Evolutionary conservation across 1,140 invertebrate species (phyloP), one percentile per base, ranked within the genome.

Genomic region (Scylla paramamosain): DNA sequence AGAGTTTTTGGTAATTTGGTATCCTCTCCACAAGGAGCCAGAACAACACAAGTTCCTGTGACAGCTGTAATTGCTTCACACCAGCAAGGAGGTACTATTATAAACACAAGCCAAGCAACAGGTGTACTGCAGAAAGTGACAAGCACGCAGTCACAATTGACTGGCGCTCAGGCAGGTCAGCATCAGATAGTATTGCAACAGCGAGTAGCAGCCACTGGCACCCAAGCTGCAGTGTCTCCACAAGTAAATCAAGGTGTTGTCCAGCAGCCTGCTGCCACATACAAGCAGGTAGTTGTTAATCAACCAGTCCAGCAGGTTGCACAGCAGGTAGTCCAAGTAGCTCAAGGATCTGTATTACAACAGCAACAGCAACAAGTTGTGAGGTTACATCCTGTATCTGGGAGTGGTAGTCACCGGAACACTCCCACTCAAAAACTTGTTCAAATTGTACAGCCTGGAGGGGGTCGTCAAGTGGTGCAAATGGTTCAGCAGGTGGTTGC

Each of bases 291-390:
- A 28, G 89, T 94, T 77, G 77, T 94, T 4, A 94, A 82, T 84
- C 93, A 94, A 39, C 59, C 87, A 45, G 59, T 89, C 32, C 93
- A 94, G 28, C 93, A 94, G 39, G 93, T 59, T 31, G 59, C 88
- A 29, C 89, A 91, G 29, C 93, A 94, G 32, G 88, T 94, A 59
- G 93, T 94, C 29, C 59, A 77, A 83, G 88, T 94, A 25, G 93
- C 93, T 83, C 93, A 91, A 46, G 89, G 89, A n/a, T 91, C 93
- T n/a, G 82, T 94, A 12, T 52, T 93, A 46, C 95, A 92, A 32
- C 89, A 90, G 31, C 93, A 95, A 45, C 96, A 96, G 48, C 96
- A 96, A 82, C 95, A 95, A 84, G 59, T 95, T 12, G 89, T 95
- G 28, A 90, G 91, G 48, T 25, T 95, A 39, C 96, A 96, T 39